phyloP scores from a whole-genome alignment of 2,888 invertebrate species.

The Acronicta alni region DNA sequence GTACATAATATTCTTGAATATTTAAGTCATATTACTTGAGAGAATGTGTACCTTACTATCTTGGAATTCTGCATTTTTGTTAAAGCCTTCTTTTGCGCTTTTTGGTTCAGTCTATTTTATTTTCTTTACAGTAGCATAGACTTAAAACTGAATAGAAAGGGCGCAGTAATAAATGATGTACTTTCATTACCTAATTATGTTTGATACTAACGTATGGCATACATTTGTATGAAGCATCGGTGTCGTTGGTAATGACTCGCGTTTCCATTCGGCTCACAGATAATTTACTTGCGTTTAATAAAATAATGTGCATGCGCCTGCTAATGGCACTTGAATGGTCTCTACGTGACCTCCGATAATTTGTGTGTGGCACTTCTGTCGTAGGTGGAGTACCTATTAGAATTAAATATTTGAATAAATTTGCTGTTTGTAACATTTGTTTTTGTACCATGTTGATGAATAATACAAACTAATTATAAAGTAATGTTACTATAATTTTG shows the following conservation, averaged over 20 bases:
- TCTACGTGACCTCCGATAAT: conserved; percentile 57
- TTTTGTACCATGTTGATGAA: too few relatives aligned
- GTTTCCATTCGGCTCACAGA: conserved; percentile 49
- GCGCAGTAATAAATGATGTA: conserved; percentile 27
- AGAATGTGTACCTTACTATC: conserved; percentile 33
- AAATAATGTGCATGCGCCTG: conserved; percentile 51
- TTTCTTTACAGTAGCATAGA: conserved; percentile 10
- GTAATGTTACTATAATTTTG: background rate
- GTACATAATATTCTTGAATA: conserved; percentile 56
- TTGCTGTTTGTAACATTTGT: too few relatives aligned
- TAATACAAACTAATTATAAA: too few relatives aligned
- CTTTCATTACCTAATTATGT: conserved; percentile 50
- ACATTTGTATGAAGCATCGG: conserved; percentile 29
- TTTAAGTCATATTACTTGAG: conserved; percentile 19
- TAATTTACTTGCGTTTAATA: conserved; percentile 52
- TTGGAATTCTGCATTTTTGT: conserved; percentile 41
- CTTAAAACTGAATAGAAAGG: conserved; percentile 15
- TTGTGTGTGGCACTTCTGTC: conserved; percentile 31
- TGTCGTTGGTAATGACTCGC: conserved; percentile 36
- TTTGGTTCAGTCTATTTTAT: conserved; percentile 2
- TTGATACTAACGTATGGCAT: conserved; percentile 44
- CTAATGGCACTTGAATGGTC: conserved; percentile 59
- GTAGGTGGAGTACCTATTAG: background rate
- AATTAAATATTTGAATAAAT: too few relatives aligned
- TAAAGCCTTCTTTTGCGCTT: conserved; percentile 19